Evolutionary conservation across 2,888 invertebrate genomes (phyloP).

Genomic region (Lypha dubia): DNA sequence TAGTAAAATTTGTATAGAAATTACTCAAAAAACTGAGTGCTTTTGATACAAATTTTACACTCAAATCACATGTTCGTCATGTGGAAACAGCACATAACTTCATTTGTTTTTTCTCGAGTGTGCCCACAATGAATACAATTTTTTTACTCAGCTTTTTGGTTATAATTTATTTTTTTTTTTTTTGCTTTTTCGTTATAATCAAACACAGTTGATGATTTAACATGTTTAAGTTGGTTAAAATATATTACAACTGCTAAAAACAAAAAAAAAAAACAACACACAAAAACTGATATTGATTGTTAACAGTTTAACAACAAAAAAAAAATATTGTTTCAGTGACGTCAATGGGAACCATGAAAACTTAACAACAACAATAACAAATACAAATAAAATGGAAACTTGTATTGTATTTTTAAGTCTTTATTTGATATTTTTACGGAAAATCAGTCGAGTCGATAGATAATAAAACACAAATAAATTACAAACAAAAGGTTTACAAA

Average conservation of each 20-base stretch:
- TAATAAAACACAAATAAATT: conserved; percentile 36
- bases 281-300: conserved; percentile 45
- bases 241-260: conserved; percentile 28
- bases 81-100: too few species aligned
- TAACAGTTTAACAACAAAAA: conserved; percentile 24
- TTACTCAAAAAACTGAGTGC: too few species aligned
- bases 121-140: conserved; percentile 22
- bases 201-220: conserved; percentile 27
- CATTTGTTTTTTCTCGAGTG: too few species aligned
- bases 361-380: conserved; percentile 45
- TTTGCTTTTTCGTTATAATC: neutral
- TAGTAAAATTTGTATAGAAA: too few species aligned
- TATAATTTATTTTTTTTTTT: neutral
- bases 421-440: conserved; percentile 23
- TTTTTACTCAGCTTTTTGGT: conserved; percentile 14
- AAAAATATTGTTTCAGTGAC: conserved; percentile 69
- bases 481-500: conserved; percentile 19
- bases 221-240: conserved; percentile 42
- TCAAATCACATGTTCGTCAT: too few species aligned
- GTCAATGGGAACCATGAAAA: conserved; percentile 76
- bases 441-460: conserved; percentile 37
- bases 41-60: too few species aligned
- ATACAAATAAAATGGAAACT: conserved; percentile 1
- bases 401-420: conserved; percentile 43
- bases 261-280: too few species aligned